phyloP scores from a whole-genome alignment of 2,797 vertebrate species.

The Macropodus opercularis region DNA sequence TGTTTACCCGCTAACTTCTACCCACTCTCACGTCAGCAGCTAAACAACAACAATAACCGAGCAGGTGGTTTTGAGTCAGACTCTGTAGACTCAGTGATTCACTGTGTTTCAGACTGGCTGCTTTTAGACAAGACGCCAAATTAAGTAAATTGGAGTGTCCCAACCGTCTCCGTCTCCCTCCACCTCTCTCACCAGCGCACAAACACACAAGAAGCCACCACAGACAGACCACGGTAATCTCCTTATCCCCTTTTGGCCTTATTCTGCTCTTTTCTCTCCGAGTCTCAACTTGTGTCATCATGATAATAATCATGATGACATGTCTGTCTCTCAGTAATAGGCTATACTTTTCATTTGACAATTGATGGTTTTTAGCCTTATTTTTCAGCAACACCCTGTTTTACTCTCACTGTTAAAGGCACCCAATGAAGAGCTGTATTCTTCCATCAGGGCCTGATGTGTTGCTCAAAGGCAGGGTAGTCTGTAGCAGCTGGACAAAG shows the following conservation, averaged over 20 bases:
- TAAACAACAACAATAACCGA: slow-evolving; percentile 34
- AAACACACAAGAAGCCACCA: slow-evolving; percentile 42
- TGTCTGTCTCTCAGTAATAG: slow-evolving; percentile 59
- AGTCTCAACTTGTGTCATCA: slow-evolving; percentile 41
- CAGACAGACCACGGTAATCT: slow-evolving; percentile 63
- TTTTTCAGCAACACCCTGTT: slow-evolving; percentile 47
- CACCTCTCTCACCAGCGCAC: slow-evolving; percentile 8
- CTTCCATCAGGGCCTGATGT: neutral
- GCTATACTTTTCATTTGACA: slow-evolving; percentile 62
- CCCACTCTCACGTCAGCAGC: slow-evolving; percentile 28
- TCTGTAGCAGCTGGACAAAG: neutral
- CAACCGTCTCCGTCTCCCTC: neutral
- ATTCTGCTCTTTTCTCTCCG: slow-evolving; percentile 62
- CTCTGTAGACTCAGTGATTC: slow-evolving; percentile 55
- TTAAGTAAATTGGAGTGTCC: slow-evolving; percentile 60
- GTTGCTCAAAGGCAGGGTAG: neutral
- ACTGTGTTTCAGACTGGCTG: slow-evolving; percentile 56
- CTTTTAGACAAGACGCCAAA: slow-evolving; percentile 70
- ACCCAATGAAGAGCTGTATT: neutral
- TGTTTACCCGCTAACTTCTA: slow-evolving; percentile 24
- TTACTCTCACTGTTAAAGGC: slow-evolving; percentile 6
- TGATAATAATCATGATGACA: slow-evolving; percentile 69
- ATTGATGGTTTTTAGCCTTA: slow-evolving; percentile 53
- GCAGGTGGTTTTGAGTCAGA: slow-evolving; percentile 57
- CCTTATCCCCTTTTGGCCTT: slow-evolving; percentile 63